A percentile compares a stretch with the other conserved stretches of the same genome.
Evolutionary conservation across 2,113 vertebrate genomes (phyloP).

Genomic region (Montifringilla adamsi): DNA sequence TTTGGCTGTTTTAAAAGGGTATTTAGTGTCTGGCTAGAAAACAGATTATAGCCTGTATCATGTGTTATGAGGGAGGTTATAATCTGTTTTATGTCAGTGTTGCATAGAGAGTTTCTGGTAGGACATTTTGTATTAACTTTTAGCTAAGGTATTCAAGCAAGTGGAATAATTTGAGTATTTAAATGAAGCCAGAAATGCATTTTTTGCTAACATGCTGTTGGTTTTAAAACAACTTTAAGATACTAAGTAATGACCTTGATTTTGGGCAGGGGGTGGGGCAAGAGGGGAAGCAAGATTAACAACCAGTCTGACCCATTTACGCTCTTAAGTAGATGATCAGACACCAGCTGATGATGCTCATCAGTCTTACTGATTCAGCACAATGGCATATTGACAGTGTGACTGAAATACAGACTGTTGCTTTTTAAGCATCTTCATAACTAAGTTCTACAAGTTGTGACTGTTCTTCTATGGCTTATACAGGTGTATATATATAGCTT

Average conservation of each 20-base stretch:
- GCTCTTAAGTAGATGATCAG: slow-evolving; percentile 53
- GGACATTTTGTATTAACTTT: background rate
- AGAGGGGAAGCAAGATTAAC: background rate
- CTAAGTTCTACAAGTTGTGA: background rate
- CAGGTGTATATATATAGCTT: background rate
- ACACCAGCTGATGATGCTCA: slow-evolving; percentile 26
- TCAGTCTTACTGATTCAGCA: slow-evolving; percentile 16
- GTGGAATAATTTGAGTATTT: background rate
- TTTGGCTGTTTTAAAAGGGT: background rate
- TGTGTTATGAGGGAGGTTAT: background rate
- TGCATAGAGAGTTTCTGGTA: background rate
- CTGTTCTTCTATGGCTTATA: background rate
- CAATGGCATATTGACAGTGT: background rate
- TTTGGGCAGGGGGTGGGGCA: background rate
- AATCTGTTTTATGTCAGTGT: background rate
- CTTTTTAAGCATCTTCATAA: background rate
- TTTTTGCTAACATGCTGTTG: background rate
- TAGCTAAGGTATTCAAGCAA: background rate
- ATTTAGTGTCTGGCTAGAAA: background rate
- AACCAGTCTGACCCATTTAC: slow-evolving; percentile 47
- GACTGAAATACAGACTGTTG: background rate
- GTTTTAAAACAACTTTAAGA: background rate
- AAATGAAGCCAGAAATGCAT: background rate
- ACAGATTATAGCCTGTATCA: background rate
- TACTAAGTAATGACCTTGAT: background rate